Evolutionary conservation across 2,797 vertebrate species (phyloP), one percentile per base, ranked within the genome.

Genomic region (Stomatorhinus walkeri): DNA sequence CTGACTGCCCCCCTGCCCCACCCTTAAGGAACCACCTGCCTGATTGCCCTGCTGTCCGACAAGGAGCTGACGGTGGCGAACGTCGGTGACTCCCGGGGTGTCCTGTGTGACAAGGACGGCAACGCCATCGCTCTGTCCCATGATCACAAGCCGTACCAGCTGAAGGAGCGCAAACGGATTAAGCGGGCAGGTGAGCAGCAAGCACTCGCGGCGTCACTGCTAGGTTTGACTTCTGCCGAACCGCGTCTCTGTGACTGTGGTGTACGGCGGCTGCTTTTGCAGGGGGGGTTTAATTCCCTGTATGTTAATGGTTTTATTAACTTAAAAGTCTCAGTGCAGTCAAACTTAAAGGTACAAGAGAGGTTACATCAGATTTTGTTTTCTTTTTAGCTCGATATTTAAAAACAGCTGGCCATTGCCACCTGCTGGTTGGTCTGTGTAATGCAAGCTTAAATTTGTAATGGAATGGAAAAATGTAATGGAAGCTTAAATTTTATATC

Each of bases 141-240:
- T 43, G 98, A 99, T 90, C 98, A 99, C 95, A 99, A 99, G 89
- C 98, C 98, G 46, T 99, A 99, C 93, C 98, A 99, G 91, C 96
- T 99, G 89, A 99, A 99, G 92, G 98, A 99, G 90, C 97, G 98
- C 93, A 99, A 99, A 94, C 96, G 98, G 94, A 99, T 99, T 93
- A 99, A 99, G 93, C 97, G 98, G 91, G 98, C 98, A 61, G 98
- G 98, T 99, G 94, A 93, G 94, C 52, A 1, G 24, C 4, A 16
- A 5, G 16, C 24, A 7, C 24, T 28, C 3, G 3, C 3, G 22
- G 1, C 4, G 24, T 61, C 59, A 3, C 1, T 22, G 22, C 59
- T 24, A 2, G 22, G 22, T 61, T 61, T 1, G n/a, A 8, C n/a
- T 2, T 24, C 61, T 24, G 61, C 61, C 3, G 28, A 14, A 12